phyloP scores from a whole-genome alignment of 2,888 invertebrate species.

The Tuberolachnus salignus region DNA sequence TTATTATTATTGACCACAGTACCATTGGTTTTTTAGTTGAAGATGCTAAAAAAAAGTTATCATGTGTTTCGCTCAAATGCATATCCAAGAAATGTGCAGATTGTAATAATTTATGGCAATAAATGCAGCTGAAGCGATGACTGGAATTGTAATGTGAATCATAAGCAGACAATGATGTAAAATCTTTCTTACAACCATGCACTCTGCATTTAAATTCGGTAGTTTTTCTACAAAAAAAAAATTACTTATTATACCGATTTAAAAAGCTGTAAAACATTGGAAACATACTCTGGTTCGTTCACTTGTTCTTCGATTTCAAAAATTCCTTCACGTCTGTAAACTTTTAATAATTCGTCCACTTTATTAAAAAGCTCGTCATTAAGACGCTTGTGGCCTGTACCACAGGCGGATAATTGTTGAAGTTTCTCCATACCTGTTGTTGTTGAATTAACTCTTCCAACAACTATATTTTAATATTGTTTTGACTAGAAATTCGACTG shows the following conservation, averaged over 20 bases:
- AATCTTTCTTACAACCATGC: slow-evolving; percentile 17
- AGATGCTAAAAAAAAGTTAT: slow-evolving; percentile 37
- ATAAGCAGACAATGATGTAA: slow-evolving; percentile 36
- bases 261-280: not conserved
- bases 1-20: too few relatives aligned
- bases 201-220: slow-evolving; percentile 17
- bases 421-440: slow-evolving; percentile 1
- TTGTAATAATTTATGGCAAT: slow-evolving; percentile 39
- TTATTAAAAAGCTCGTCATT: slow-evolving; percentile 23
- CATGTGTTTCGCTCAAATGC: slow-evolving; percentile 46
- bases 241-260: not conserved
- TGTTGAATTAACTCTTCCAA: not conserved
- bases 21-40: slow-evolving; percentile 40
- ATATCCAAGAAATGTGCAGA: slow-evolving; percentile 48
- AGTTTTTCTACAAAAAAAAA: not conserved
- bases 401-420: slow-evolving; percentile 8
- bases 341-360: not conserved
- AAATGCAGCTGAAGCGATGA: slow-evolving; percentile 48
- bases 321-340: slow-evolving; percentile 36
- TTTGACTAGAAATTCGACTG: too few relatives aligned
- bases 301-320: slow-evolving; percentile 27
- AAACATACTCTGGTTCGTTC: not conserved
- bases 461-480: too few relatives aligned
- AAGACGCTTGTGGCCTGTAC: slow-evolving; percentile 24
- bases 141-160: slow-evolving; percentile 49